Percentiles rank a stretch among this genome's conserved stretches.
Evolutionary conservation across 30 jellyfish, hydroid and myxozoan genomes (phyloP).

Genomic region (Aurelia aurita): DNA sequence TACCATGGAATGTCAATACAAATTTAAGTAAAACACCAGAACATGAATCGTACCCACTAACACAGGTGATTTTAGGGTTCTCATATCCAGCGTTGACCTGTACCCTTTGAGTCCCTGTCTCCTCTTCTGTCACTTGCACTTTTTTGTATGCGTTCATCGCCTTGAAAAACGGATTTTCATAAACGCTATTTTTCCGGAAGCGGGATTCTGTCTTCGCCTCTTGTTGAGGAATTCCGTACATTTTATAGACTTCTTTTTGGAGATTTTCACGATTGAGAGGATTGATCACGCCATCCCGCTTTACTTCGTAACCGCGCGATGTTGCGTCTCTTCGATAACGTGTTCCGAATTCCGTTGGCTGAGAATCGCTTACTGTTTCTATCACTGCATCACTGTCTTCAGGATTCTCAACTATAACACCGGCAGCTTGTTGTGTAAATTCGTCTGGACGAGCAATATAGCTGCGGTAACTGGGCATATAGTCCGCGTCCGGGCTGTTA

Average conservation of each 20-base stretch:
- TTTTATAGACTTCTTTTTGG: not conserved
- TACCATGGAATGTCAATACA: slow-evolving; percentile 91
- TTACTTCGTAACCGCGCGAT: slow-evolving; percentile 30
- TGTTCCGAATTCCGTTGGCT: slow-evolving; percentile 3
- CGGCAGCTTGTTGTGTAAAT: slow-evolving; percentile 32
- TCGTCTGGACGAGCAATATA: slow-evolving; percentile 60
- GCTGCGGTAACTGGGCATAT: slow-evolving; percentile 58
- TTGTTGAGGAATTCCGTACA: not conserved
- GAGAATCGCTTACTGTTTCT: slow-evolving; percentile 24
- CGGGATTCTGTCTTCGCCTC: slow-evolving; percentile 20
- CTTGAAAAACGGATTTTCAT: slow-evolving; percentile 32
- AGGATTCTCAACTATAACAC: slow-evolving; percentile 47
- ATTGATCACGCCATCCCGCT: slow-evolving; percentile 35
- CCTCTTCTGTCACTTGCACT: slow-evolving; percentile 97
- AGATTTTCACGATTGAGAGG: slow-evolving; percentile 17
- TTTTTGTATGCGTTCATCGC: slow-evolving; percentile 66
- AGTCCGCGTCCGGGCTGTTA: slow-evolving; percentile 39
- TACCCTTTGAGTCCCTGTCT: slow-evolving; percentile 99
- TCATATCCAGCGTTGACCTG: slow-evolving; percentile 99
- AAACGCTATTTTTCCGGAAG: slow-evolving; percentile 11
- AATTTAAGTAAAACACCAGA: slow-evolving; percentile 96
- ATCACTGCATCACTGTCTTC: slow-evolving; percentile 35
- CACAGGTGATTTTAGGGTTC: slow-evolving; percentile 94
- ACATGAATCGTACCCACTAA: slow-evolving; percentile 84
- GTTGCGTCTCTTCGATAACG: slow-evolving; percentile 36